Evolutionary conservation across 2,888 invertebrate species (phyloP), one percentile per base, ranked within the genome.

Genomic region (Trichopoda pennipes): DNA sequence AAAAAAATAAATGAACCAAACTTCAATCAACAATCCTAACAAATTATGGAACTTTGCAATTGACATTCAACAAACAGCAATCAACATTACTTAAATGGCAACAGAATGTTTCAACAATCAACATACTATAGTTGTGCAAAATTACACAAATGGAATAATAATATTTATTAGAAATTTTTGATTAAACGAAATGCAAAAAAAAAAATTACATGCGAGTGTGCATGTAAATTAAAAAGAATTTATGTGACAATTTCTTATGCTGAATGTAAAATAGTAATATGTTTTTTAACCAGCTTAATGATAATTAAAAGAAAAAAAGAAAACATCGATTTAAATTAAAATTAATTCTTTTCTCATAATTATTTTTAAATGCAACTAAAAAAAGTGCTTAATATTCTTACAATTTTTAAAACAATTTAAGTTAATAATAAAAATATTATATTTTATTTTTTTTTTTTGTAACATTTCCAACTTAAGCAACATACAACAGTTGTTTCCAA

Each of bases 51-150:
- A 12, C 9, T 47, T 1, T 8, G 17, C 23, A 38, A 51, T 12
- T 12, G 1, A 10, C 12, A 12, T 38, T 32, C 17, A 38, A 47
- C 79, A 21, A 38, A 47, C 79, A 51, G 17, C 84, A 79, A 81
- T 81, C 81, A 84, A 79, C 81, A 73, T 63, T 28, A 12, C 38
- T 38, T 4, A 35, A n/a, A 21, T 7, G 4, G 8, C 42, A 68
- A 60, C 8, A 66, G 4, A 28, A 44, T 14, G 6, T n/a, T n/a
- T 44, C 72, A 61, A 38, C 79, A 82, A 69, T 70, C 74, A 83
- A 82, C 66, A 63, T 77, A 42, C 74, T 16, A 74, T 55, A 69
- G 12, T 19, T 44, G n/a, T 21, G 58, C 8, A 49, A 21, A 53
- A 38, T 64, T 12, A 9, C 51, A 12, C n/a, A 66, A 51, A 28